phyloP scores from a whole-genome alignment of 2,113 vertebrate species.

The Cervus canadensis region DNA sequence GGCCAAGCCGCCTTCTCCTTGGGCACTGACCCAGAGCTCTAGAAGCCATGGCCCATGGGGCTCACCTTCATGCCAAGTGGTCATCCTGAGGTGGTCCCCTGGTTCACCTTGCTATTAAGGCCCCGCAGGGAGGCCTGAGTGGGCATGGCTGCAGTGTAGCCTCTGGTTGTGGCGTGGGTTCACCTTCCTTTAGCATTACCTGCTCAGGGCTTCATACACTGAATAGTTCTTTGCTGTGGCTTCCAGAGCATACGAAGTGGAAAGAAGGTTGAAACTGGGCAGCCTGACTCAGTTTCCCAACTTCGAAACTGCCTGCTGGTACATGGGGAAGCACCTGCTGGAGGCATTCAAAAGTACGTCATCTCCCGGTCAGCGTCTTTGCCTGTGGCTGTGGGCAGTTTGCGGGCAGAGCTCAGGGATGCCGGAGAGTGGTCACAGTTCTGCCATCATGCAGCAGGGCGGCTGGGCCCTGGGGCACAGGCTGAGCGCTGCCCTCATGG shows the following conservation, averaged over 20 bases:
- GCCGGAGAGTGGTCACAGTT: rapidly evolving
- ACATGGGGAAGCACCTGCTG: slow-evolving; percentile 93
- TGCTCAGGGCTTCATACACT: background rate
- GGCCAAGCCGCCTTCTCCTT: background rate
- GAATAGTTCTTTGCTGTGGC: slow-evolving; percentile 65
- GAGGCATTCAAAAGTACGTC: slow-evolving; percentile 95
- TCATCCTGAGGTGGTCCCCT: background rate
- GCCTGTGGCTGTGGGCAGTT: background rate
- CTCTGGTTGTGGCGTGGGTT: background rate
- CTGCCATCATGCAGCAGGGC: no score
- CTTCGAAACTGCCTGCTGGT: slow-evolving; percentile 98
- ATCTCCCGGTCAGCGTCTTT: rapidly evolving
- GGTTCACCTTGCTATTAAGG: background rate
- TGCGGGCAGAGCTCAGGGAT: background rate
- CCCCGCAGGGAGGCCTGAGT: background rate
- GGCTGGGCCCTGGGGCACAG: background rate
- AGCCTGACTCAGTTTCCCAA: slow-evolving; percentile 96
- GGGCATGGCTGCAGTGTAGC: background rate
- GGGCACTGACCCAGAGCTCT: background rate
- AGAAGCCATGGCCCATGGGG: rapidly evolving
- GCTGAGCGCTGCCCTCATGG: background rate
- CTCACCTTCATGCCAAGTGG: rapidly evolving
- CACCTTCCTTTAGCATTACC: background rate
- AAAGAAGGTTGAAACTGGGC: slow-evolving; percentile 93
- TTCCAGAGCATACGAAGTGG: slow-evolving; percentile 97